Base-by-base conservation (phyloP, 2,113 vertebrate species). In the Elgaria multicarinata region DNA sequence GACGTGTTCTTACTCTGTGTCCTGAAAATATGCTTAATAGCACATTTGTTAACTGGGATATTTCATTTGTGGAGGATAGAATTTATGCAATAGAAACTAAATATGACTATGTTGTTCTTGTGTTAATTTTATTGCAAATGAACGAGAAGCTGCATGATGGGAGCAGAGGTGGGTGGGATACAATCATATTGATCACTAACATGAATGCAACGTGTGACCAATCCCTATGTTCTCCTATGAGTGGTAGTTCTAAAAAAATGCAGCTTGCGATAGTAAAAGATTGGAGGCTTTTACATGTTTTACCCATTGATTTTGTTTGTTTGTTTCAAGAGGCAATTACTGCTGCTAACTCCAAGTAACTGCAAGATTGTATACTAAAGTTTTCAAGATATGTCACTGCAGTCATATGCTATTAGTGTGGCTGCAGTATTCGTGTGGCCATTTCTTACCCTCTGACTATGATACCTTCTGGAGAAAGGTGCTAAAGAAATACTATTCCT, bases 1-100 rank as follows among this genome's bases (percentile, higher is more conserved):
- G 77, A 90, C 90, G 10, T 81, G 2, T 88, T 92, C 74, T 42
- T 87, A n/a, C 53, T 94, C 92, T 91, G 64, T 71, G 89, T 72
- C 71, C 84, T 89, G 58, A 90, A 72, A 50, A 46, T 75, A 83
- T 53, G 9, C 4, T 91, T 62, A 64, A 46, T 66, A 39, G 58
- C 44, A 50, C 62, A 64, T 66, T 76, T 12, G 2, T 64, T 66
- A 9, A 36, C 26, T 67, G 66, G 78, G 82, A 44, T 1, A 20
- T 46, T 77, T 55, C 6, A 39, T 86, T 82, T 88, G 53, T 83
- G 26, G 39, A 72, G 46, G 50, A 22, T 80, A 64, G 50, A 39
- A 10, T 14, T 74, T 44, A 74, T 83, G 84, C 86, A 64, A 74
- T 44, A 42, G 14, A n/a, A 81, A 2, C 8, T 44, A 28, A 74